These are phyloP conservation scores for Microchirus variegatus DNA, from an alignment of 2,797 vertebrate species.

Conservation along the genomic window DNA sequence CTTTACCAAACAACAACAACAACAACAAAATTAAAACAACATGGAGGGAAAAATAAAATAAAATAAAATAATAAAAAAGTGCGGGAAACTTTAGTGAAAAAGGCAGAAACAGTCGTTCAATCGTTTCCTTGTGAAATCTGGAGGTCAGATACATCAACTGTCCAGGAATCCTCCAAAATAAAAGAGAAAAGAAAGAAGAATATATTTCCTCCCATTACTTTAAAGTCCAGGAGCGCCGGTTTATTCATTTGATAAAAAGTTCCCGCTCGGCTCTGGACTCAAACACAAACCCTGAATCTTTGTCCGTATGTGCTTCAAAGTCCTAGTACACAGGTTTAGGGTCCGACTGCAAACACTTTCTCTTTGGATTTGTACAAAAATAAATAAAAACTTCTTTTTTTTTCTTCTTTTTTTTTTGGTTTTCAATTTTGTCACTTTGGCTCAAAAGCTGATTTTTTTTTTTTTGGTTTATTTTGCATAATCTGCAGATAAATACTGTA, in stretches of 20 bases:
- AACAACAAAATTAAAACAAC: too few species aligned
- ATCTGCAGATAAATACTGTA: constrained; percentile 80
- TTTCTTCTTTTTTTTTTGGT: constrained; percentile 58
- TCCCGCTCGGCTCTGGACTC: constrained; percentile 72
- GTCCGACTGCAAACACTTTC: constrained; percentile 73
- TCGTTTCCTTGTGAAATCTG: constrained; percentile 60
- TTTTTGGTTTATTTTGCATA: constrained; percentile 66
- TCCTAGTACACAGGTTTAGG: constrained; percentile 79
- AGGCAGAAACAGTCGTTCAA: constrained; percentile 56
- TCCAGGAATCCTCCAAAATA: constrained; percentile 68
- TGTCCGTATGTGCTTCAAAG: constrained; percentile 79
- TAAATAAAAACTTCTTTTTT: constrained; percentile 76
- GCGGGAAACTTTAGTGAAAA: constrained; percentile 67
- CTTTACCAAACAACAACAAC: too few species aligned
- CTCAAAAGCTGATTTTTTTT: constrained; percentile 75
- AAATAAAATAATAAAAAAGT: constrained; percentile 55
- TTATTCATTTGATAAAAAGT: constrained; percentile 72
- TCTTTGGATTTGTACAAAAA: constrained; percentile 83
- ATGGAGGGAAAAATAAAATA: background rate
- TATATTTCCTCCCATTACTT: constrained; percentile 66
- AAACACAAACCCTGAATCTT: constrained; percentile 70
- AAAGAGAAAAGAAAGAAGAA: constrained; percentile 33
- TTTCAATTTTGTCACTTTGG: constrained; percentile 82
- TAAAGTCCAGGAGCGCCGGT: constrained; percentile 78
- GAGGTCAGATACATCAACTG: constrained; percentile 69